Conservation (phyloP, 2,888 invertebrate genomes). For the Schizaphis graminum region DNA sequence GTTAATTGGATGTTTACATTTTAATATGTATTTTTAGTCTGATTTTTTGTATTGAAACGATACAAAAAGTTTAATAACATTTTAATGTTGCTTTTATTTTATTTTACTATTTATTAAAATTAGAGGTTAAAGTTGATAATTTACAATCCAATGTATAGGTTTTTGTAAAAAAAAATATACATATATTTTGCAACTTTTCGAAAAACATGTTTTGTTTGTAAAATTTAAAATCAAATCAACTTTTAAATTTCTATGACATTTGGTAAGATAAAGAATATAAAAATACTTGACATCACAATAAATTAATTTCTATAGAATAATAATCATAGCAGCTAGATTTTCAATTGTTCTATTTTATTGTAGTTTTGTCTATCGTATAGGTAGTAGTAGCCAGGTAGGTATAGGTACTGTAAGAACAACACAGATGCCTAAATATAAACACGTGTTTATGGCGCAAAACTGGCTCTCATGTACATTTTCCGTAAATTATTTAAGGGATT, state of each 20-base stretch:
- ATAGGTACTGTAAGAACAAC: background rate
- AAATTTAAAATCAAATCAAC: background rate
- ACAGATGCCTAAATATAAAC: background rate
- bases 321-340: background rate
- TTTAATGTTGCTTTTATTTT: no score
- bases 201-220: background rate
- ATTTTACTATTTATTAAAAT: no score
- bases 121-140: background rate
- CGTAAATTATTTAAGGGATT: conserved; percentile 9
- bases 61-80: background rate
- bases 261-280: background rate
- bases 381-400: background rate
- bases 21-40: background rate
- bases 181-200: background rate
- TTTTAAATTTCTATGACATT: background rate
- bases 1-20: background rate
- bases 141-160: background rate
- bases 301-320: background rate
- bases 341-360: background rate
- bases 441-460: background rate
- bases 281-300: background rate
- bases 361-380: background rate
- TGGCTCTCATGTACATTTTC: background rate
- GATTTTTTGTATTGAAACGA: background rate
- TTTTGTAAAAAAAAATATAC: background rate